Conservation (phyloP, 2,888 invertebrate genomes). For the Onthophagus sagittarius region DNA sequence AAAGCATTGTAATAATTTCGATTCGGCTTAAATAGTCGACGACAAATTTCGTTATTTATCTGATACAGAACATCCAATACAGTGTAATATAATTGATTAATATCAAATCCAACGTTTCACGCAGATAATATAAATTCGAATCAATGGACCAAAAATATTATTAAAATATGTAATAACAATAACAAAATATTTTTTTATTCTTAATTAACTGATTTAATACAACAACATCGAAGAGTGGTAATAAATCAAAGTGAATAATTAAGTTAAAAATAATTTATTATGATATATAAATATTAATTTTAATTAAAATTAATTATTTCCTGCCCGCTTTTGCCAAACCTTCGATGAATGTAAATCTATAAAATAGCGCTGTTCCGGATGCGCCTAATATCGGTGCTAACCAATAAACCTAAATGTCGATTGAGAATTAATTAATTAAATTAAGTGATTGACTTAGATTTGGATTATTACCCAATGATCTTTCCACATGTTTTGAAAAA, state of each 20-base stretch:
- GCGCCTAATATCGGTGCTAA: conserved; percentile 56
- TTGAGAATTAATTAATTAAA: background rate
- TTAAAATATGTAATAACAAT: too few species aligned
- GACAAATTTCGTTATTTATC: background rate
- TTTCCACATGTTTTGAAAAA: conserved; percentile 61
- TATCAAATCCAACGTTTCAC: too few species aligned
- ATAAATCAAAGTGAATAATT: too few species aligned
- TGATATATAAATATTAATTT: too few species aligned
- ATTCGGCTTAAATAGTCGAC: background rate
- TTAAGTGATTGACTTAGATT: background rate
- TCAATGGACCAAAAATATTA: too few species aligned
- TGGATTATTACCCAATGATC: conserved; percentile 58
- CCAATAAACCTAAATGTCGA: conserved; percentile 59
- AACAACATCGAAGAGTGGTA: too few species aligned
- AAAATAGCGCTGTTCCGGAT: conserved; percentile 47
- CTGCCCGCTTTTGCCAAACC: conserved; percentile 1
- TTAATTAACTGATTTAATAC: too few species aligned
- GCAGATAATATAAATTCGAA: too few species aligned
- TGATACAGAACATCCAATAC: background rate
- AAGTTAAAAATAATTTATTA: too few species aligned
- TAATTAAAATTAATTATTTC: background rate
- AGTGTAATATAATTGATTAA: too few species aligned
- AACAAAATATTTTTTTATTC: too few species aligned
- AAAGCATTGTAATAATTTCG: background rate
- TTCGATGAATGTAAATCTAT: conserved; percentile 40